These are phyloP conservation scores for Cichlasoma orientale DNA, from an alignment of 2,797 vertebrate species.

Conservation along the genomic window DNA sequence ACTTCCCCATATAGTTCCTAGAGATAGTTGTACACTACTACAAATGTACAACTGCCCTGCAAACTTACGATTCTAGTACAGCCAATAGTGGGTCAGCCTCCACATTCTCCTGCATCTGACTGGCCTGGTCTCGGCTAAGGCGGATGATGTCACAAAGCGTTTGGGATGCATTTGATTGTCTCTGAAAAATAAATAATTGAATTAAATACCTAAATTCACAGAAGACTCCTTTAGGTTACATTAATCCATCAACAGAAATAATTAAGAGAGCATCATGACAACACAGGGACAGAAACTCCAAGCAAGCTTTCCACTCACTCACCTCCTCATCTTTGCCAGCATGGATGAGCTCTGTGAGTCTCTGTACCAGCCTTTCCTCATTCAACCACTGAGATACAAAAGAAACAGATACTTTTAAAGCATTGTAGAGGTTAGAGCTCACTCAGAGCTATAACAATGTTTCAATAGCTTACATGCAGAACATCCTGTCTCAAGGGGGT, in stretches of 20 bases:
- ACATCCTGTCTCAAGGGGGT: slow-evolving; percentile 91
- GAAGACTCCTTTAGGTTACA: neutral
- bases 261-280: neutral
- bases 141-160: slow-evolving; percentile 96
- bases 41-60: no score
- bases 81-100: slow-evolving; percentile 91
- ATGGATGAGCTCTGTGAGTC: slow-evolving; percentile 91
- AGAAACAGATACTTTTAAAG: neutral
- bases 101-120: slow-evolving; percentile 88
- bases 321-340: slow-evolving; percentile 94
- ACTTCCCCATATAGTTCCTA: neutral
- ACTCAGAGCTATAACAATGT: neutral
- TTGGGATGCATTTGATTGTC: slow-evolving; percentile 96
- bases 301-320: slow-evolving; percentile 76
- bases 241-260: neutral
- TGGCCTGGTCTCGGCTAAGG: slow-evolving; percentile 95
- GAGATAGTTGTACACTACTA: neutral
- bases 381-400: slow-evolving; percentile 89
- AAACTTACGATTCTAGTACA: slow-evolving; percentile 94
- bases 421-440: neutral
- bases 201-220: neutral
- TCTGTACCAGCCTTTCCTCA: slow-evolving; percentile 91
- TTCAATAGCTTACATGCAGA: slow-evolving; percentile 84
- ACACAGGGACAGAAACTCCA: neutral
- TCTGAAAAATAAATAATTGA: slow-evolving; percentile 64